These are phyloP conservation scores for Pteronotus mesoamericanus DNA, from an alignment of 2,797 vertebrate genomes.

Conservation along the genomic window DNA sequence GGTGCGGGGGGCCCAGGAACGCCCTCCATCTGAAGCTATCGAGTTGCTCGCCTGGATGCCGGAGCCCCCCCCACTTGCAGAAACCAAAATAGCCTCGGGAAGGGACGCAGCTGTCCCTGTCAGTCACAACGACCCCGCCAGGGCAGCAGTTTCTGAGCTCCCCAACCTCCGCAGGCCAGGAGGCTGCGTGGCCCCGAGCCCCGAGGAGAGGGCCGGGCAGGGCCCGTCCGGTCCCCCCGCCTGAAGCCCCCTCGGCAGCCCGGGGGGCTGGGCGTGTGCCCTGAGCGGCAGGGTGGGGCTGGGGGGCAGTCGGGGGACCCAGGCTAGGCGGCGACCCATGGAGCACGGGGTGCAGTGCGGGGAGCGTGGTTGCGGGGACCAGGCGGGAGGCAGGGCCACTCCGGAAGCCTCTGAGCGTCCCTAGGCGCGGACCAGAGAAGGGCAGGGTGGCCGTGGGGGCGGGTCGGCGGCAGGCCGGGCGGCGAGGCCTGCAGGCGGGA, in stretches of 20 bases:
- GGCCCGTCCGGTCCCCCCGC: no score
- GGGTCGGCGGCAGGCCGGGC: not conserved
- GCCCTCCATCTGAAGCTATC: conserved; percentile 54
- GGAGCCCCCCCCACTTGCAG: not conserved
- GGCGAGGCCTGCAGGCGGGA: not conserved
- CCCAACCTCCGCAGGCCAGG: not conserved
- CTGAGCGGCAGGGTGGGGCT: no score
- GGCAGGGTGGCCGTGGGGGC: not conserved
- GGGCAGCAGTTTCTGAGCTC: not conserved
- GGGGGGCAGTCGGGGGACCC: not conserved
- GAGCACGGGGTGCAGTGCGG: not conserved
- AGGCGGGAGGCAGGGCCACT: not conserved
- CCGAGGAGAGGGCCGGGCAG: not conserved
- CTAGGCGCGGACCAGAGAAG: not conserved
- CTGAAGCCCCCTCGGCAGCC: not conserved
- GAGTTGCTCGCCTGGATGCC: not conserved
- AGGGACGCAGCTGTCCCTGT: conserved; percentile 36
- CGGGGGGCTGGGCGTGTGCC: rapidly evolving
- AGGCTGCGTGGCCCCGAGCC: not conserved
- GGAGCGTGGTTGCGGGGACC: not conserved
- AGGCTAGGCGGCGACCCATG: rapidly evolving
- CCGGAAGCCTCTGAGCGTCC: not conserved
- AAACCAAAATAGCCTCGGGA: not conserved
- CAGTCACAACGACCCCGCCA: not conserved
- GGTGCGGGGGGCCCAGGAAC: conserved; percentile 38